Percentiles rank a stretch among this genome's conserved stretches.
Conservation (phyloP, 2,888 invertebrate genomes). For the Desoria tigrina region DNA sequence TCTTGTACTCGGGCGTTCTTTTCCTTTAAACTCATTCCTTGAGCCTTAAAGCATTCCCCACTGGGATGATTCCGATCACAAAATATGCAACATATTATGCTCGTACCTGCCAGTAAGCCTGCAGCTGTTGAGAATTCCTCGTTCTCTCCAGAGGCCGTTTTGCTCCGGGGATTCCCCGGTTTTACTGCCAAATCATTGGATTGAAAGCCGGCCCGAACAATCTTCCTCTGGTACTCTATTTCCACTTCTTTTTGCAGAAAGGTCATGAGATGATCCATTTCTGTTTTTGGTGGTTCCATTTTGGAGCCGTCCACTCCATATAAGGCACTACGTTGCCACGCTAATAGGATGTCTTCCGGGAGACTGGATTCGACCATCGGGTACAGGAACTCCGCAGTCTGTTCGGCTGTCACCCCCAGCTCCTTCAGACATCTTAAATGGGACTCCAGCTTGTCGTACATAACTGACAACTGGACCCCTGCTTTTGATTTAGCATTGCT, state of each 20-base stretch:
- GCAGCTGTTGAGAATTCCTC: background rate
- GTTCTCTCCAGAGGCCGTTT: background rate
- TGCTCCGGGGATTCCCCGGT: background rate
- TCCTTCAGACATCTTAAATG: background rate
- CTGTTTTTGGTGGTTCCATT: background rate
- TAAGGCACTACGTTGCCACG: background rate
- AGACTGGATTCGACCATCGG: no score
- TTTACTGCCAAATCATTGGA: conserved; percentile 14
- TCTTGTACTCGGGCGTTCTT: no score
- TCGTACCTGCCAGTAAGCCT: no score
- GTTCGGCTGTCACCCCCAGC: background rate
- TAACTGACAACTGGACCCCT: no score
- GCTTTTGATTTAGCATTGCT: background rate
- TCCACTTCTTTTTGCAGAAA: no score
- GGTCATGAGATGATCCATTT: background rate
- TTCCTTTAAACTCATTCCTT: no score
- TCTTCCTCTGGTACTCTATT: no score
- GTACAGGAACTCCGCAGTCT: no score
- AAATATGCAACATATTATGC: no score
- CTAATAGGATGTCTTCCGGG: background rate
- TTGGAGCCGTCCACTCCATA: background rate
- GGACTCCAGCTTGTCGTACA: background rate
- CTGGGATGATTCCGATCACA: no score
- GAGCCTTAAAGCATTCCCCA: no score
- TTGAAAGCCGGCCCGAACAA: no score